phyloP scores from a whole-genome alignment of 30 jellyfish, hydroid and myxozoan species.

The Aurelia coerulea region DNA sequence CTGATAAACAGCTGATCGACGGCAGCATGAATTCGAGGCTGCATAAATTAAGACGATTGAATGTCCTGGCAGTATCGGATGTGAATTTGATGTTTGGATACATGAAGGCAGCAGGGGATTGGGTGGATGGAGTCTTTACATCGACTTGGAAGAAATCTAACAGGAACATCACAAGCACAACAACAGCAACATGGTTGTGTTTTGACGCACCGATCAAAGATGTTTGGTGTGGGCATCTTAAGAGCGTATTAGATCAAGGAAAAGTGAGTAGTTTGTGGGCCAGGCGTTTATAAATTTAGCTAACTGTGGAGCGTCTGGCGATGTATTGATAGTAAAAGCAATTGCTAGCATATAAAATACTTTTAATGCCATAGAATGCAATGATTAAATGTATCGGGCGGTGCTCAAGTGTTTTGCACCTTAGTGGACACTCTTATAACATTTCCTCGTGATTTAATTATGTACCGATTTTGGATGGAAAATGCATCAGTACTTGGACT shows the following conservation, averaged over 20 bases:
- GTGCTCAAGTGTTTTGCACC: no score
- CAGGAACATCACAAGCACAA: slow-evolving; percentile 39
- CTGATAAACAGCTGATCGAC: slow-evolving; percentile 29
- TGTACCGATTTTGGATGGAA: no score
- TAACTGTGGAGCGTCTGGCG: background rate
- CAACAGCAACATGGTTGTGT: slow-evolving; percentile 84
- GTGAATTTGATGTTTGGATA: slow-evolving; percentile 76
- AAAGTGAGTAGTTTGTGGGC: slow-evolving; percentile 37
- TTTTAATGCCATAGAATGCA: background rate
- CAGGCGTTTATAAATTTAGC: background rate
- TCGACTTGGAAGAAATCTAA: slow-evolving; percentile 77
- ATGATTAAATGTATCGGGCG: no score
- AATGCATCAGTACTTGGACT: no score
- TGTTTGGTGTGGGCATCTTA: slow-evolving; percentile 68
- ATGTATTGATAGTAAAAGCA: background rate
- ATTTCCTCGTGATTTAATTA: no score
- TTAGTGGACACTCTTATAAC: no score
- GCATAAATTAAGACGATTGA: slow-evolving; percentile 76
- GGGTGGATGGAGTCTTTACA: slow-evolving; percentile 85
- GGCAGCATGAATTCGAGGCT: slow-evolving; percentile 57
- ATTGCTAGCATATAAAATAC: background rate
- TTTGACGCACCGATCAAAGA: slow-evolving; percentile 88
- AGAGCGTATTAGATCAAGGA: slow-evolving; percentile 74
- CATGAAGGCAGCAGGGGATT: slow-evolving; percentile 61
- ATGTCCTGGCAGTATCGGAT: slow-evolving; percentile 77